Base-by-base conservation (phyloP, 1,140 invertebrate species). In the Colletes latitarsis region DNA sequence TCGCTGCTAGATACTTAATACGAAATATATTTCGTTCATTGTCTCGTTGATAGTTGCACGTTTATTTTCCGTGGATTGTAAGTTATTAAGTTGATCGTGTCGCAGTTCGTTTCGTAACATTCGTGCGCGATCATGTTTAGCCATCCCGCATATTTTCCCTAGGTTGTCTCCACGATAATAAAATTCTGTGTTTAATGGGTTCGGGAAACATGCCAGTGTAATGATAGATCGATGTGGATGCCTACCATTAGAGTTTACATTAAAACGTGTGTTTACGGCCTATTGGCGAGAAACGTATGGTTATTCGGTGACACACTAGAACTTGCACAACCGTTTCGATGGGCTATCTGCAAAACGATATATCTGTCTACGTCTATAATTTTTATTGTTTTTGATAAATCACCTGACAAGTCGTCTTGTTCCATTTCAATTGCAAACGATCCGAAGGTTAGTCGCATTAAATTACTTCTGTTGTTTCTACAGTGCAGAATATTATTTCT, bases 111-210 rank as follows among this genome's bases (percentile, higher is more conserved):
- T 84, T 84, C 68, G 68, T 72, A 84, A 81, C 30, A 62, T 77
- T 30, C 58, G 15, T 55, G 14, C 1, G 43, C 21, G 17, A n/a
- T 19, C 30, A 43, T 52, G 52, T 73, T 72, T 73, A 57, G 39
- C 14, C n/a, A 57, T 64, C 21, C 49, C 43, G 66, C 63, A 70
- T n/a, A 64, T 77, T 64, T 57, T 57, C 19, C 43, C 6, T 1
- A 9, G 41, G 67, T 49, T 82, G 72, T 64, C 67, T 30, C 10
- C 6, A 41, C 49, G 78, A 80, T 82, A 86, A 86, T 86, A 82
- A 86, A 72, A 82, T 82, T 71, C 58, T 67, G 17, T 30, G 41
- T 82, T 86, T 85, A 49, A 86, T 77, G 52, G 39, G 21, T 21
- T 53, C 62, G 67, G 63, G 76, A 82, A 67, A n/a, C 39, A 71